Evolutionary conservation across 1,140 invertebrate genomes (phyloP), one percentile per base, ranked within the genome.

Genomic region (Phthorimaea operculella): DNA sequence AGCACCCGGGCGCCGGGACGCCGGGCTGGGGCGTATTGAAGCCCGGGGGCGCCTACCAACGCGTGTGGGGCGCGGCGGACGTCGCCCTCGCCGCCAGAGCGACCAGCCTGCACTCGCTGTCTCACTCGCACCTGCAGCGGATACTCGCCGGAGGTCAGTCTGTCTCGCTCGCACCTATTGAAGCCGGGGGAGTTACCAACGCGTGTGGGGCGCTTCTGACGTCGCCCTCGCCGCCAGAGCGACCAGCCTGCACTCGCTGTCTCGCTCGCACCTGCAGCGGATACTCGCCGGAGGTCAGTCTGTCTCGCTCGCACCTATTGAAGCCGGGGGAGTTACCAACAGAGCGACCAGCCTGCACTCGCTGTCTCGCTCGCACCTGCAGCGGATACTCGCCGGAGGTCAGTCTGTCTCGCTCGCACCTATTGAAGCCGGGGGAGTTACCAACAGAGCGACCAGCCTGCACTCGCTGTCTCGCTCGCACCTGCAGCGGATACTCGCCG

Each of bases 171-270:
- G n/a, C n/a, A n/a, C n/a, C n/a, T 74, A 10, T 44, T 83, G 9
- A 83, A 83, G 45, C 52, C 49, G 9, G 76, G 78, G 80, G 78
- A 0, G 68, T 54, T 83, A 81, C 59, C 74, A 83, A 33, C 61
- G 61, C 0, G 57, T 21, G 33, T 50, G 12, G 44, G 44, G 6
- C 47, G 6, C 42, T 51, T 1, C 39, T 42, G 17, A 33, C 49
- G 50, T 74, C 17, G n/a, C 12, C 0, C 48, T 47, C 0, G 69
- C 73, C 4, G 56, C 60, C 0, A n/a, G 18, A 0, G 68, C 74
- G 0, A 39, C 45, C 7, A 62, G 63, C 6, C 55, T 83, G 10
- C 79, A 81, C 36, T 72, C 78, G 1, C 55, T 81, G 11, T n/a
- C n/a, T n/a, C n/a, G n/a, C n/a, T 59, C 75, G 0, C 76, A 82